Evolutionary conservation across 1,140 invertebrate species (phyloP).

Genomic region (fruit fly (Drosophila melanogaster)): DNA sequence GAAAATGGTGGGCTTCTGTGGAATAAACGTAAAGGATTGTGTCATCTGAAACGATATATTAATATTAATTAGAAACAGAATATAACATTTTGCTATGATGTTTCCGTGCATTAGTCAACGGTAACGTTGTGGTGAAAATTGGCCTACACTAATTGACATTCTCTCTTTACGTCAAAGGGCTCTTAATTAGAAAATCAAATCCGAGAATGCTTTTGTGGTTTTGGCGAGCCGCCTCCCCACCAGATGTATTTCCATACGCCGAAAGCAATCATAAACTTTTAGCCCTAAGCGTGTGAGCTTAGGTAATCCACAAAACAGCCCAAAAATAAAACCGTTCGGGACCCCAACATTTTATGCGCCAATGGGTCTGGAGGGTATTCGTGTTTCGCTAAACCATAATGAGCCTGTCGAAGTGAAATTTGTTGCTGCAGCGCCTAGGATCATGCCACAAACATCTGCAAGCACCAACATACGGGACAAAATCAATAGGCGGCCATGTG

Average conservation of each 20-base stretch:
- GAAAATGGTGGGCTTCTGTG: too few species aligned
- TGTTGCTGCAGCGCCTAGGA: slow-evolving; percentile 48
- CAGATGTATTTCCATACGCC: not conserved
- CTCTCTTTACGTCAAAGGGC: not conserved
- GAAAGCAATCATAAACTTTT: slow-evolving; percentile 48
- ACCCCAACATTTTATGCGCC: slow-evolving; percentile 30
- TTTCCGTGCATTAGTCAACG: too few species aligned
- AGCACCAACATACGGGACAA: slow-evolving; percentile 25
- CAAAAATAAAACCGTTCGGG: slow-evolving; percentile 33
- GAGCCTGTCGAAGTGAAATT: slow-evolving; percentile 44
- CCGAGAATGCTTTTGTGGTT: not conserved
- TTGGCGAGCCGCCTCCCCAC: not conserved
- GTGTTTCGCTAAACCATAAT: slow-evolving; percentile 44
- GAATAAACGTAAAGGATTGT: too few species aligned
- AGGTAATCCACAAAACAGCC: slow-evolving; percentile 48
- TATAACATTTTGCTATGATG: too few species aligned
- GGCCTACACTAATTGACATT: not conserved
- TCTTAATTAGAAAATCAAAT: not conserved
- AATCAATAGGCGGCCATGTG: slow-evolving; percentile 60
- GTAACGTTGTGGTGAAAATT: too few species aligned
- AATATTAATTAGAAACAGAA: too few species aligned
- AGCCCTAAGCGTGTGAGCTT: slow-evolving; percentile 17
- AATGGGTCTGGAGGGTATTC: slow-evolving; percentile 26
- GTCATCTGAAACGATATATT: too few species aligned
- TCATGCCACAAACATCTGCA: slow-evolving; percentile 27